phyloP scores from a whole-genome alignment of 2,888 invertebrate genomes.

The Amiota mariae region DNA sequence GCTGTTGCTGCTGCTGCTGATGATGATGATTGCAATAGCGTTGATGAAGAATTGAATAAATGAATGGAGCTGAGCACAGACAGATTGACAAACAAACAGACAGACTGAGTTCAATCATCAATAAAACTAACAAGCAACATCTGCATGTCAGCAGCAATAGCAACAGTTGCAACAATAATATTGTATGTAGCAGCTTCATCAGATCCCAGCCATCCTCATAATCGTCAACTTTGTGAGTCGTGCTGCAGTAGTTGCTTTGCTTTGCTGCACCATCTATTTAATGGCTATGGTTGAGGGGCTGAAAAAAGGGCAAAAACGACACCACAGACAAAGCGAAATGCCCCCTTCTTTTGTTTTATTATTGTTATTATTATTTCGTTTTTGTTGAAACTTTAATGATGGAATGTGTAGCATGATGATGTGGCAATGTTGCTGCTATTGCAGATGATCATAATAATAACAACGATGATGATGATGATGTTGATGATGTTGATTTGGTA shows the following conservation, averaged over 20 bases:
- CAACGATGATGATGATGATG: background rate
- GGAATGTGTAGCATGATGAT: conserved; percentile 24
- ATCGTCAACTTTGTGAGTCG: background rate
- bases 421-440: conserved; percentile 20
- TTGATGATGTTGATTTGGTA: conserved; percentile 29
- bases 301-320: too few relatives aligned
- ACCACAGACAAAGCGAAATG: too few relatives aligned
- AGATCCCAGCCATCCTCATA: background rate
- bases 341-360: conserved; percentile 14
- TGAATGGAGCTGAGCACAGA: background rate
- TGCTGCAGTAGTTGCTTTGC: background rate
- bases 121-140: conserved; percentile 19
- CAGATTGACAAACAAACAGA: background rate
- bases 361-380: background rate
- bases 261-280: conserved; percentile 1
- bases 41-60: too few relatives aligned
- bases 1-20: background rate
- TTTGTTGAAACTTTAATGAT: conserved; percentile 11
- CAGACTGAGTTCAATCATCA: background rate
- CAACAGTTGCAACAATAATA: conserved; percentile 11
- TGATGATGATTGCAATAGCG: background rate
- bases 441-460: background rate
- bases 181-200: background rate
- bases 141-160: conserved; percentile 13
- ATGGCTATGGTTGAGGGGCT: background rate